Evolutionary conservation across 2,797 vertebrate genomes (phyloP).

Genomic region (Urocyon cinereoargenteus): DNA sequence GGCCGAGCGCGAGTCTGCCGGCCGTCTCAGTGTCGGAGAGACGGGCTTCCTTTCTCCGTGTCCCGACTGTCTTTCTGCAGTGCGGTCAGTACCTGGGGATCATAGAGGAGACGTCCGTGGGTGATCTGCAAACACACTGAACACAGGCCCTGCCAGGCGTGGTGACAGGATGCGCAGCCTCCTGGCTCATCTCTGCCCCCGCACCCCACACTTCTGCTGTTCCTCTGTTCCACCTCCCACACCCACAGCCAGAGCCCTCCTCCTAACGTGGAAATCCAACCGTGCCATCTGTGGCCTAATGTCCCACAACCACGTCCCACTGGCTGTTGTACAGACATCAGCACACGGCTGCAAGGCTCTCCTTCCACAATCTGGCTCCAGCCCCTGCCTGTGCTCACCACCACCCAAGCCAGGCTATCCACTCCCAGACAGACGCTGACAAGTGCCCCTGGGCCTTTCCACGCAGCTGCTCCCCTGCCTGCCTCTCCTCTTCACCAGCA

Average conservation of each 20-base stretch:
- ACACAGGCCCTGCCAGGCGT: neutral
- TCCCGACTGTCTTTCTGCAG: constrained; percentile 94
- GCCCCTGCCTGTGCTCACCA: fast-evolving
- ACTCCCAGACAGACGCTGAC: too few species aligned
- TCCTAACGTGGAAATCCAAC: fast-evolving
- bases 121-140: neutral
- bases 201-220: fast-evolving
- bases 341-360: fast-evolving
- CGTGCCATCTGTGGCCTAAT: fast-evolving
- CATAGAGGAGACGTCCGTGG: constrained; percentile 9
- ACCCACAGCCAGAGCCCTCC: fast-evolving
- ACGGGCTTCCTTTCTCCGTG: constrained; percentile 92
- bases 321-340: fast-evolving
- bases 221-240: fast-evolving
- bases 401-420: neutral
- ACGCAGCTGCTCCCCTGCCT: fast-evolving
- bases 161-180: neutral
- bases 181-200: neutral
- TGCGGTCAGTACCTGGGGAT: constrained; percentile 91
- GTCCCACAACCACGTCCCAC: fast-evolving
- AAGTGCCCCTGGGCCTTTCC: fast-evolving
- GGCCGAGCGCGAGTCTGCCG: neutral
- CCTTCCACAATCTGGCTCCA: neutral
- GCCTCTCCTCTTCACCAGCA: neutral
- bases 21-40: constrained; percentile 90